Evolutionary conservation across 2,113 vertebrate genomes (phyloP).

Genomic region (Ptilorrhoa leucosticta): DNA sequence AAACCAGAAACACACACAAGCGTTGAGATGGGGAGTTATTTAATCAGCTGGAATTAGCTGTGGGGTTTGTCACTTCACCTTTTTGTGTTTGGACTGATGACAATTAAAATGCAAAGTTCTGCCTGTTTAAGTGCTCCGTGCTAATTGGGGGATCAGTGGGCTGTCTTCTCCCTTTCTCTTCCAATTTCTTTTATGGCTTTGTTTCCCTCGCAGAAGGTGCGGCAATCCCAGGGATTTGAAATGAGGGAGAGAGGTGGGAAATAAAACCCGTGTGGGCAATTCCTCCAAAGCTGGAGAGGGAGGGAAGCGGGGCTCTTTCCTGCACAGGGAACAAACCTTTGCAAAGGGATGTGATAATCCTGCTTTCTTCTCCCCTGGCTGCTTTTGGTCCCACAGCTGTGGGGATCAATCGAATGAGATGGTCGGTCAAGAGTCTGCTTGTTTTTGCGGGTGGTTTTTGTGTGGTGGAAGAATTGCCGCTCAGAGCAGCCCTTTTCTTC

Average conservation of each 20-base stretch:
- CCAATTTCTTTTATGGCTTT: slow-evolving; percentile 25
- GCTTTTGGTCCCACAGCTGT: background rate
- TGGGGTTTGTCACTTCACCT: slow-evolving; percentile 41
- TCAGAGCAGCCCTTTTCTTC: background rate
- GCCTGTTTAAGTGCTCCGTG: background rate
- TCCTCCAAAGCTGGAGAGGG: background rate
- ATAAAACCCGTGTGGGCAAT: background rate
- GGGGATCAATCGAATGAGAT: background rate
- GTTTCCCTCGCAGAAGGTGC: background rate
- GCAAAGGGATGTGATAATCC: background rate
- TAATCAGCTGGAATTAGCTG: slow-evolving; percentile 41
- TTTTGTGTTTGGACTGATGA: slow-evolving; percentile 9
- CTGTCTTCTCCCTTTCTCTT: slow-evolving; percentile 10
- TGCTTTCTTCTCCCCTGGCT: background rate
- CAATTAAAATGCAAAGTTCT: slow-evolving; percentile 47
- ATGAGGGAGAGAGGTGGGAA: background rate
- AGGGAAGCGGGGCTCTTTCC: background rate
- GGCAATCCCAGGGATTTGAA: background rate
- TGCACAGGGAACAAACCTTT: background rate
- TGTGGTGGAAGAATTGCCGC: background rate
- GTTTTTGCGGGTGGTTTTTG: background rate
- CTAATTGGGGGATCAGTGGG: background rate
- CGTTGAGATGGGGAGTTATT: background rate
- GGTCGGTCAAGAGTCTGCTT: background rate
- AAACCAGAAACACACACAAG: background rate